Evolutionary conservation across 2,797 vertebrate species (phyloP).

Genomic region (Nyctibius grandis): DNA sequence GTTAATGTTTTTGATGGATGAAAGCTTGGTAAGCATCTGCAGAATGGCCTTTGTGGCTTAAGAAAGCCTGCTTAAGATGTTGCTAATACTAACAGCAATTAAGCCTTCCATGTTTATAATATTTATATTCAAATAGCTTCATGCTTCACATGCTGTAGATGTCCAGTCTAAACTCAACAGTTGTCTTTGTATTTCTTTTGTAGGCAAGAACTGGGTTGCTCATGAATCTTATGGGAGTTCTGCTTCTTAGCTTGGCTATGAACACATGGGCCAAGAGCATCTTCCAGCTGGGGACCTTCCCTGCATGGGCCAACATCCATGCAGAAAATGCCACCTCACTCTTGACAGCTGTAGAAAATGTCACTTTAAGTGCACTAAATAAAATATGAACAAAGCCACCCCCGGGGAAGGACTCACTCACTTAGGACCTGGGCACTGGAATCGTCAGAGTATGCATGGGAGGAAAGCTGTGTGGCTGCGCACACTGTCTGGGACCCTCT

Average conservation of each 20-base stretch:
- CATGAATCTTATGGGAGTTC: constrained; percentile 93
- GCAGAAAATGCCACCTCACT: constrained; percentile 72
- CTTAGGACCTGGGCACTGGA: constrained; percentile 56
- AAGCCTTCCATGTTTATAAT: not conserved
- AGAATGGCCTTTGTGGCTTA: constrained; percentile 30
- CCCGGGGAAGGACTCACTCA: constrained; percentile 10
- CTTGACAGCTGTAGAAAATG: constrained; percentile 53
- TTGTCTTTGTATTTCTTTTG: constrained; percentile 47
- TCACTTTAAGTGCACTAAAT: constrained; percentile 70
- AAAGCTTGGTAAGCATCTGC: constrained; percentile 46
- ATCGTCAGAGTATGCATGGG: constrained; percentile 19
- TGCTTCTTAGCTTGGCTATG: constrained; percentile 89
- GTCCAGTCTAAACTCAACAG: constrained; percentile 23
- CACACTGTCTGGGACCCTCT: not conserved
- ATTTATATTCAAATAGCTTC: constrained; percentile 8
- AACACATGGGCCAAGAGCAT: constrained; percentile 93
- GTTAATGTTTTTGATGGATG: constrained; percentile 38
- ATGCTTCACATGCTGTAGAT: constrained; percentile 14
- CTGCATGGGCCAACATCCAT: constrained; percentile 84
- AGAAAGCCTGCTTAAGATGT: constrained; percentile 6
- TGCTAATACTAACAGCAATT: constrained; percentile 25
- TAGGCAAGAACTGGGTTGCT: constrained; percentile 92
- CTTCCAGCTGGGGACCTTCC: constrained; percentile 85
- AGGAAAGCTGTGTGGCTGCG: constrained; percentile 22
- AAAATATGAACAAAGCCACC: constrained; percentile 68